phyloP scores from a whole-genome alignment of 2,888 invertebrate species.

The Chrysolina americana region DNA sequence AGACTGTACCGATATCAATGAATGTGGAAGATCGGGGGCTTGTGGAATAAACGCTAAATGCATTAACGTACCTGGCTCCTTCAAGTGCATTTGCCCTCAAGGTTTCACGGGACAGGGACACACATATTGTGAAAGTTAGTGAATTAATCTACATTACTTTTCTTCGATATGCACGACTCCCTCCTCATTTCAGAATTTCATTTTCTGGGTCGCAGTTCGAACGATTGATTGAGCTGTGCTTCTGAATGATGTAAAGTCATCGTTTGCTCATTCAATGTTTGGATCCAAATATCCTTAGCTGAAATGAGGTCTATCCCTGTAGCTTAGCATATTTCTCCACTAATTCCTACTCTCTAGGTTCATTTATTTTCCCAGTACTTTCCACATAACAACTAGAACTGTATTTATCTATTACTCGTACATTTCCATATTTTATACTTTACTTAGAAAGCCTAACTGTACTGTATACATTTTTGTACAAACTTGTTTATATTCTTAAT shows the following conservation, averaged over 20 bases:
- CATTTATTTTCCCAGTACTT: constrained; percentile 48
- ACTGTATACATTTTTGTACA: constrained; percentile 66
- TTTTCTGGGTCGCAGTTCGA: background rate
- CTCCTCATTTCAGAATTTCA: constrained; percentile 10
- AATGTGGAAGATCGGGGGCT: constrained; percentile 77
- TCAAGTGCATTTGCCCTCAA: constrained; percentile 82
- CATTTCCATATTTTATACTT: constrained; percentile 36
- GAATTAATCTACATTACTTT: constrained; percentile 28
- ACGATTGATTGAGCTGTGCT: background rate
- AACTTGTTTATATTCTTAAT: constrained; percentile 50
- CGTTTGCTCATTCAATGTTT: background rate
- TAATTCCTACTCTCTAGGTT: constrained; percentile 37
- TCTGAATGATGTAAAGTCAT: background rate
- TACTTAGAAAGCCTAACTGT: constrained; percentile 60
- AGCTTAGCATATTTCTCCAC: constrained; percentile 36
- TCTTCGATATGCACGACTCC: constrained; percentile 18
- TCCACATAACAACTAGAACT: constrained; percentile 56
- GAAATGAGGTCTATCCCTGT: constrained; percentile 22
- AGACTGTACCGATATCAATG: constrained; percentile 82
- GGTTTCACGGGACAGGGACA: constrained; percentile 84
- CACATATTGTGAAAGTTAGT: constrained; percentile 85
- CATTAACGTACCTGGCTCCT: constrained; percentile 85
- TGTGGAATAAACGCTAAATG: constrained; percentile 86
- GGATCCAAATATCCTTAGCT: constrained; percentile 4
- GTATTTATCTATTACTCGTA: constrained; percentile 48